Evolutionary conservation across 1,140 invertebrate species (phyloP).

Genomic region (Drosophila kikkawai): DNA sequence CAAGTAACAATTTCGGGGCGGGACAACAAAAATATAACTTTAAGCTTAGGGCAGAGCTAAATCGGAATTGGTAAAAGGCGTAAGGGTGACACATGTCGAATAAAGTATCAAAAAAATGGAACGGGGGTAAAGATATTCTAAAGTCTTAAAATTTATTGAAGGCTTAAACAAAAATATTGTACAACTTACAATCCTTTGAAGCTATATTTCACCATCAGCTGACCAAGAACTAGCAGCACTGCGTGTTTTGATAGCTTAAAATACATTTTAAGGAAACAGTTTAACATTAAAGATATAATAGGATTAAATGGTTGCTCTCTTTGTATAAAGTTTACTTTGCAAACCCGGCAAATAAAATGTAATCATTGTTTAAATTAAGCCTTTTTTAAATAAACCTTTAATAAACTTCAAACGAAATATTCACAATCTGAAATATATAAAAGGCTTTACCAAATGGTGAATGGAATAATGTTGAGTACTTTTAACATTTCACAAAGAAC

Average conservation of each 20-base stretch:
- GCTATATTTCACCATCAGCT: background rate
- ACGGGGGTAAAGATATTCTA: background rate
- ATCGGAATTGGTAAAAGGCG: constrained; percentile 19
- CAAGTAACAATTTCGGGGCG: constrained; percentile 11
- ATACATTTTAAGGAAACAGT: background rate
- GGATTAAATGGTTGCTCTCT: too few relatives aligned
- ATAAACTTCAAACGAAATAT: background rate
- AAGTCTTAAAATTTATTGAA: constrained; percentile 9
- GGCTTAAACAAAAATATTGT: constrained; percentile 6
- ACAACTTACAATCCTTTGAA: background rate
- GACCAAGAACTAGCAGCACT: background rate
- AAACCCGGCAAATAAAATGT: too few relatives aligned
- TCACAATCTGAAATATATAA: too few relatives aligned
- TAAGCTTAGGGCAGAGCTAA: constrained; percentile 17
- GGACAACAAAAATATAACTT: constrained; percentile 12
- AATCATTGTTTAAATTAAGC: background rate
- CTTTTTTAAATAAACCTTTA: background rate
- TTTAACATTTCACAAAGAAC: too few relatives aligned
- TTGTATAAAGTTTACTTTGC: too few relatives aligned
- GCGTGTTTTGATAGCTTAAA: background rate
- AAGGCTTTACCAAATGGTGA: too few relatives aligned
- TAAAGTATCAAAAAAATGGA: background rate
- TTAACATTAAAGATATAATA: background rate
- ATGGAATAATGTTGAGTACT: too few relatives aligned
- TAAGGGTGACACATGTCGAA: too few relatives aligned